Base-by-base conservation (phyloP, 2,113 vertebrate genomes). In the Sapajus apella region DNA sequence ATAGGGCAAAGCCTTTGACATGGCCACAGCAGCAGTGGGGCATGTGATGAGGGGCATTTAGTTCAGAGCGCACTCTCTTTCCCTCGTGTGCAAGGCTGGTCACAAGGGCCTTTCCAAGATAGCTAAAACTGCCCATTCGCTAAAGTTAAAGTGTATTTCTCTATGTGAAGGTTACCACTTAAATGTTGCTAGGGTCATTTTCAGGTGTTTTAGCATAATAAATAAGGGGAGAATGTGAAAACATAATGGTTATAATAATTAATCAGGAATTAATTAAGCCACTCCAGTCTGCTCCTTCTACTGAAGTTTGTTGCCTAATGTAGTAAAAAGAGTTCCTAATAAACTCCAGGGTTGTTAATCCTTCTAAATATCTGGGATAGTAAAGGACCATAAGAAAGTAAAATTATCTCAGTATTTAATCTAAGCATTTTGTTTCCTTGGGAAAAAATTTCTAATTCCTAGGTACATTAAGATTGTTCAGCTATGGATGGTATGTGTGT, bases 391-490 rank as follows among this genome's bases (percentile, higher is more conserved):
- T 25, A 20, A 87, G 64, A 95, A 93, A 81, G n/a, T 3, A 4
- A 76, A 95, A 84, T 47, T 55, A 82, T 93, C 52, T 94, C 61
- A 66, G 52, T 89, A 88, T 75, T 77, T 77, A 96, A 95, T n/a
- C 83, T 95, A 97, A 96, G 70, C 80, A 95, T 97, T 94, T 95
- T 96, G 50, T 92, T 97, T 98, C 92, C 81, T 97, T 95, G 93
- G 40, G 75, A 89, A 97, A 98, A 98, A 82, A 32, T 96, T 87
- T 84, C 45, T 64, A 32, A 86, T 86, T 91, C 64, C 37, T 70
- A 70, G 72, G 5, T 77, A 95, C 52, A 77, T 85, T 96, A 95
- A 96, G 8, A 80, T 14, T 58, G 20, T 86, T 77, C 61, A 52
- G 0, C 27, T 82, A 30, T 61, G 40, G 37, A 32, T 37, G 35